Evolutionary conservation across 2,113 vertebrate genomes (phyloP).

Genomic region (Nothoprocta pentlandii): DNA sequence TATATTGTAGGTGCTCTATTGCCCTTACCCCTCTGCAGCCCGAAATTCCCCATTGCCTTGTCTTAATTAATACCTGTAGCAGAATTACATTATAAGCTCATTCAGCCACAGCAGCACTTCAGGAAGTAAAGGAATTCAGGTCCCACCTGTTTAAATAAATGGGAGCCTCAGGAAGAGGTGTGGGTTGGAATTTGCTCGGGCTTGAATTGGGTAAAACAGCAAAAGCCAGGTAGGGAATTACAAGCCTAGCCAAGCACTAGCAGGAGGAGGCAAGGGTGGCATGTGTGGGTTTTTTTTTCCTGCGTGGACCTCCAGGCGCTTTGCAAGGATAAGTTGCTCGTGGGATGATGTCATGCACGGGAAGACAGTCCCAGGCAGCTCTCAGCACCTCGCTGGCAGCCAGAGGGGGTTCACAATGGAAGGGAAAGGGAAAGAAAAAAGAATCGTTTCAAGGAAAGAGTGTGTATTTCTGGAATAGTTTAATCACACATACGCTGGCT

Average conservation of each 20-base stretch:
- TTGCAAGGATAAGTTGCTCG: not conserved
- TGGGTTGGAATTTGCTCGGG: slow-evolving; percentile 31
- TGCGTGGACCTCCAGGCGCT: not conserved
- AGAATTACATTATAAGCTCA: slow-evolving; percentile 10
- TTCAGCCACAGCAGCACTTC: slow-evolving; percentile 30
- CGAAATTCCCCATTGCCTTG: not conserved
- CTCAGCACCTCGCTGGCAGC: not conserved
- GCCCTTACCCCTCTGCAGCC: not conserved
- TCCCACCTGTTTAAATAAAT: slow-evolving; percentile 56
- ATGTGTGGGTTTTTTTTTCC: not conserved
- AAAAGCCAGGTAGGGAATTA: not conserved
- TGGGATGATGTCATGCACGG: not conserved
- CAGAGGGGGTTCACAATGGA: not conserved
- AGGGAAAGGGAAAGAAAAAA: not conserved
- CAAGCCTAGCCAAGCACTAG: not conserved
- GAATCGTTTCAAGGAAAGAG: not conserved
- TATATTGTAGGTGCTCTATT: not conserved
- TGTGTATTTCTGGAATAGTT: not conserved
- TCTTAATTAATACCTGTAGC: slow-evolving; percentile 13
- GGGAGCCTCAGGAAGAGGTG: slow-evolving; percentile 22
- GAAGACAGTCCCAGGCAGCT: not conserved
- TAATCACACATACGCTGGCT: not conserved
- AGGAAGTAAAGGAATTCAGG: not conserved
- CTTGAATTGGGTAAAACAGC: not conserved
- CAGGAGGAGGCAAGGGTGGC: not conserved